These are phyloP conservation scores for Pogonocichla stellata DNA, from an alignment of 2,113 vertebrate genomes.

Conservation along the genomic window DNA sequence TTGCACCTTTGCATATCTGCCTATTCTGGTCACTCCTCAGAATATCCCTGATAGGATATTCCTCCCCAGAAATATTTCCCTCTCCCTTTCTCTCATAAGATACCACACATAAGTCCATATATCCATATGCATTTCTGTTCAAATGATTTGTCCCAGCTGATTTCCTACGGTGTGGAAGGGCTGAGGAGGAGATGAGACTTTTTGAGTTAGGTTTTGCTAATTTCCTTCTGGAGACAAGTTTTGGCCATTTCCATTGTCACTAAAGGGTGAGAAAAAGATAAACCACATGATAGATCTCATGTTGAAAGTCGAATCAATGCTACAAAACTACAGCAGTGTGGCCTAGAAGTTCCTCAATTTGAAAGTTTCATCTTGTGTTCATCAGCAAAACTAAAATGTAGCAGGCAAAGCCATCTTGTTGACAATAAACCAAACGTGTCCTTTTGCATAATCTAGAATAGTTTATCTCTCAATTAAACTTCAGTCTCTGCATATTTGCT, in stretches of 20 bases:
- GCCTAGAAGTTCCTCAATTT: constrained; percentile 57
- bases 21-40: background rate
- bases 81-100: background rate
- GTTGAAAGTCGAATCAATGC: constrained; percentile 58
- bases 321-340: constrained; percentile 2
- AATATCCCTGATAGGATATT: background rate
- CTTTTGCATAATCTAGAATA: background rate
- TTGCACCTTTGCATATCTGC: background rate
- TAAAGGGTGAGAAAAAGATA: background rate
- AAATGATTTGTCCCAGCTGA: background rate
- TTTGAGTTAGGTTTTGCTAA: background rate
- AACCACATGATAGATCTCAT: background rate
- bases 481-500: background rate
- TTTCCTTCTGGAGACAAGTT: background rate
- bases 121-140: background rate
- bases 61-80: background rate
- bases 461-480: background rate
- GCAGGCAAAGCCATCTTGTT: background rate
- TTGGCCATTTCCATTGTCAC: background rate
- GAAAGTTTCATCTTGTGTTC: constrained; percentile 22
- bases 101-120: background rate
- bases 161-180: background rate
- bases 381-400: background rate
- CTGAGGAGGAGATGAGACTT: background rate
- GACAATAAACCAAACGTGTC: background rate